Evolutionary conservation across 2,888 invertebrate species (phyloP).

Genomic region (Cataglyphis livida): DNA sequence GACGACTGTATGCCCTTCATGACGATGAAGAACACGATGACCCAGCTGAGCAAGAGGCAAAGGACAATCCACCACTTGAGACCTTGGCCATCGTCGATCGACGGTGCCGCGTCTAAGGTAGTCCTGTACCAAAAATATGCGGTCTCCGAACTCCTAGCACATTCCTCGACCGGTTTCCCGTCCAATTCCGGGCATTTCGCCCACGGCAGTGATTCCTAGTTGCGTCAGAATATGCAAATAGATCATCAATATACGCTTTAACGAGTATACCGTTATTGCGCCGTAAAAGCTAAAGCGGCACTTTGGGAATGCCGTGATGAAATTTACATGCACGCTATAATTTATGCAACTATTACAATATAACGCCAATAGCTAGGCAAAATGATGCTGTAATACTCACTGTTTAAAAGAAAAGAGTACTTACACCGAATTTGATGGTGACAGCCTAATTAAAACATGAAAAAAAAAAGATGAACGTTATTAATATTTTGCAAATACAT

Average conservation of each 20-base stretch:
- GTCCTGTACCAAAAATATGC: conserved; percentile 97
- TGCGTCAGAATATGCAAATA: conserved; percentile 45
- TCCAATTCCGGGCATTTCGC: conserved; percentile 91
- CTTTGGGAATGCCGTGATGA: not conserved
- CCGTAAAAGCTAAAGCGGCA: conserved; percentile 18
- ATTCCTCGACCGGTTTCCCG: conserved; percentile 91
- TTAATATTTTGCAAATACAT: not conserved
- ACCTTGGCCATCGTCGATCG: conserved; percentile 93
- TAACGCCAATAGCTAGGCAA: not conserved
- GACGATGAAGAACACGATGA: conserved; percentile 96
- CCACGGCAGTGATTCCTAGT: conserved; percentile 94
- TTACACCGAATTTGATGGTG: conserved; percentile 82
- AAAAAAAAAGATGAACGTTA: conserved; percentile 65
- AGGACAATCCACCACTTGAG: conserved; percentile 97
- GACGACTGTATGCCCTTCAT: conserved; percentile 99
- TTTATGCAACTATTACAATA: not conserved
- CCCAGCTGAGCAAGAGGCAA: conserved; percentile 95
- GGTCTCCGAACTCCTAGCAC: conserved; percentile 95
- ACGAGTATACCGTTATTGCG: conserved; percentile 30
- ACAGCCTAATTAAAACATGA: conserved; percentile 77
- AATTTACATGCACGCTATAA: conserved; percentile 18
- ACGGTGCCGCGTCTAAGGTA: conserved; percentile 94
- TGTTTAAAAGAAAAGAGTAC: conserved; percentile 64
- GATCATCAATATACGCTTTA: conserved; percentile 36
- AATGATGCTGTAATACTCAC: not conserved